These are phyloP conservation scores for Chelonoidis abingdonii DNA, from an alignment of 2,113 vertebrate genomes.

Conservation along the genomic window DNA sequence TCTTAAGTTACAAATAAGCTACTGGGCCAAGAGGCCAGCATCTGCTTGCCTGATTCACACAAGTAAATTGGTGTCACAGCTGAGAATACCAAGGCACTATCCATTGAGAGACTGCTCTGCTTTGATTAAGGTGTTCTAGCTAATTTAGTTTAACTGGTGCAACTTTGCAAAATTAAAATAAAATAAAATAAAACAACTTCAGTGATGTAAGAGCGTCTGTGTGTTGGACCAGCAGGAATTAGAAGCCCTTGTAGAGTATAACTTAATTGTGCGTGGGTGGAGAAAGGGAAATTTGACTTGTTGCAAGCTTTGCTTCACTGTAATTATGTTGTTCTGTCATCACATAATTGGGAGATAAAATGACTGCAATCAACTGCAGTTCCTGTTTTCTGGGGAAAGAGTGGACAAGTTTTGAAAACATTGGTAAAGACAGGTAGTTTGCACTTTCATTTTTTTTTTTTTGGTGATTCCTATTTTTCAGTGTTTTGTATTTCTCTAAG, in stretches of 20 bases:
- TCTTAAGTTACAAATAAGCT: neutral
- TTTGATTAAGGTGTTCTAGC: neutral
- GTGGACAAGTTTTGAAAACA: neutral
- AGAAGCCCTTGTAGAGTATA: neutral
- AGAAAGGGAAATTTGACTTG: neutral
- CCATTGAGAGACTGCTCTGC: neutral
- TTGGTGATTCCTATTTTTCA: neutral
- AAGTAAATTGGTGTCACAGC: neutral
- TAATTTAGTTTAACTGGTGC: neutral
- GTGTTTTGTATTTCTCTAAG: neutral
- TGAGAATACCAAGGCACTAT: neutral
- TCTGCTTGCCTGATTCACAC: neutral
- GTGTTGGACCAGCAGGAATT: neutral
- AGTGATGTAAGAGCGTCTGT: neutral
- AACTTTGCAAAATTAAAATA: neutral
- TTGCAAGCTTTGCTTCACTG: neutral
- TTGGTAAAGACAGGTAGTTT: neutral
- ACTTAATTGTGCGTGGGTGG: neutral
- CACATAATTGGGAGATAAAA: conserved; percentile 9
- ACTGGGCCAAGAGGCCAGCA: neutral
- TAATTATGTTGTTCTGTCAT: neutral
- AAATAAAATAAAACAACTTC: neutral
- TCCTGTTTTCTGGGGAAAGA: neutral
- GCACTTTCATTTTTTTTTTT: neutral
- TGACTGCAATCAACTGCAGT: neutral